phyloP scores from a whole-genome alignment of 2,113 vertebrate species.

The Polypterus senegalus region DNA sequence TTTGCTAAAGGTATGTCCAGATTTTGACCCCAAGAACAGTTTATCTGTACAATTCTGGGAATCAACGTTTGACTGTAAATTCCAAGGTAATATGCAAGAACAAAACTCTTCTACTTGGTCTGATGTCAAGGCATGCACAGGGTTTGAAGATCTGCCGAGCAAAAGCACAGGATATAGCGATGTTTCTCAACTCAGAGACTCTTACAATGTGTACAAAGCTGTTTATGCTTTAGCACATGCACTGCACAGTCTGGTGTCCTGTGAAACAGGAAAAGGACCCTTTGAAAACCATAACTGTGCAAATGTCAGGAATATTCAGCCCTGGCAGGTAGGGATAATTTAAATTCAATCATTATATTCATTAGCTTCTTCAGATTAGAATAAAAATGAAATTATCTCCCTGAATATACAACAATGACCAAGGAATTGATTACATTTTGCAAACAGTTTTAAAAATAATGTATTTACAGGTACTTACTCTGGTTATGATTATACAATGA shows the following conservation, averaged over 20 bases:
- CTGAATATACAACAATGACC: not conserved
- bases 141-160: not conserved
- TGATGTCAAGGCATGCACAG: not conserved
- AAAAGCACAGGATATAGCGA: not conserved
- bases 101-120: not conserved
- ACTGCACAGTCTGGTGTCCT: constrained; percentile 5
- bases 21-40: constrained; percentile 31
- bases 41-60: constrained; percentile 47
- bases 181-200: not conserved
- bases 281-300: constrained; percentile 6
- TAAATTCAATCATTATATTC: not conserved
- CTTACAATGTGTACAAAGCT: constrained; percentile 10
- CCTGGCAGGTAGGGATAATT: constrained; percentile 7
- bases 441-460: not conserved
- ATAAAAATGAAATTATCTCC: not conserved
- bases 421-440: not conserved
- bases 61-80: constrained; percentile 40
- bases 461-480: too few relatives aligned
- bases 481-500: too few relatives aligned
- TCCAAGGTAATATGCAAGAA: constrained; percentile 10
- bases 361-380: not conserved
- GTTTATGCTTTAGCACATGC: constrained; percentile 6
- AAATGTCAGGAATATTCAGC: constrained; percentile 4
- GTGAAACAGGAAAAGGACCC: constrained; percentile 8
- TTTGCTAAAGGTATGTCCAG: constrained; percentile 38